Evolutionary conservation across 1,140 invertebrate species (phyloP).

Genomic region (Lamellibrachia luymesi): DNA sequence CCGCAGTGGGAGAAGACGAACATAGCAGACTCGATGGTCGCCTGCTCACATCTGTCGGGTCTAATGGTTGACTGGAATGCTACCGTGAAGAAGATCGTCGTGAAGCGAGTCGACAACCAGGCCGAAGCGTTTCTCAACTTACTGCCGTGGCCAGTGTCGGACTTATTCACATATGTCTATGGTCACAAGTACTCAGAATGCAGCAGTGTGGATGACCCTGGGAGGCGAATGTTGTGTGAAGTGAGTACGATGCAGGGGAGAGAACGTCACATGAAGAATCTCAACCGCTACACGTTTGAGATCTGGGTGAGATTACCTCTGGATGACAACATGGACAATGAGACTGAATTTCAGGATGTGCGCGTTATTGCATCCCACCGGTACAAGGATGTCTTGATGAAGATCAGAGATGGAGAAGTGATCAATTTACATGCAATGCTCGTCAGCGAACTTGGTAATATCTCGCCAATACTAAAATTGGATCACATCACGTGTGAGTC

Average conservation of each 20-base stretch:
- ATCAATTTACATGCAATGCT: conserved; percentile 22
- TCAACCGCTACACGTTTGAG: conserved; percentile 27
- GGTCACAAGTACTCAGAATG: conserved; percentile 12
- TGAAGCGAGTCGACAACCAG: conserved; percentile 27
- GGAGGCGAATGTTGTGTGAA: background rate
- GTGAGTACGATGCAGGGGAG: background rate
- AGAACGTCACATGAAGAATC: conserved; percentile 24
- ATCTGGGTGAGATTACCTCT: conserved; percentile 8
- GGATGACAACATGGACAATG: conserved; percentile 8
- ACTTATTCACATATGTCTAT: background rate
- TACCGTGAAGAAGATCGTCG: conserved; percentile 19
- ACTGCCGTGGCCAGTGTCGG: conserved; percentile 19
- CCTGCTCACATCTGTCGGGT: conserved; percentile 12
- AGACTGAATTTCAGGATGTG: background rate
- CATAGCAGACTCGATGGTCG: conserved; percentile 17
- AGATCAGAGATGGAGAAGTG: conserved; percentile 8
- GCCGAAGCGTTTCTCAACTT: conserved; percentile 20
- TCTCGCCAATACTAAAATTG: background rate
- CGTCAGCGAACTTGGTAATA: background rate
- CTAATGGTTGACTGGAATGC: conserved; percentile 24
- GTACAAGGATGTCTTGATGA: conserved; percentile 21
- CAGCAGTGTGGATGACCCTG: background rate
- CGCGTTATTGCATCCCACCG: conserved; percentile 20
- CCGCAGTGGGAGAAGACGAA: conserved; percentile 13
- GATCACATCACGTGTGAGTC: background rate